Base-by-base conservation (phyloP, 1,140 invertebrate species). In the Branchinecta lynchi region DNA sequence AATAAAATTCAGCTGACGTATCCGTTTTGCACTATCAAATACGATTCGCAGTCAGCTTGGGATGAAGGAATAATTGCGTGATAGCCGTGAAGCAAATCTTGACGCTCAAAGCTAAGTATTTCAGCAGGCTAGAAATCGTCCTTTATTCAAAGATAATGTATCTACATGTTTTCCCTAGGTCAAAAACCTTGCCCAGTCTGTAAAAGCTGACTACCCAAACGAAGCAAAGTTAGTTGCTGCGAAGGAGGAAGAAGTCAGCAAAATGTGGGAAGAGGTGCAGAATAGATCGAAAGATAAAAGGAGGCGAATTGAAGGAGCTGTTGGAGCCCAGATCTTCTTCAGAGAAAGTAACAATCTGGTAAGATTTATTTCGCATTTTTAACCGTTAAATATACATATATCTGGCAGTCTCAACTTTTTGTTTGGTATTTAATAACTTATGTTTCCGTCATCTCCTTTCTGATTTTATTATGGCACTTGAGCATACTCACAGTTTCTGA, bases 271-370 rank as follows among this genome's bases (percentile, higher is more conserved):
- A 70, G 84, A 90, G 76, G 87, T 97, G 3, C 81, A 84, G 77
- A 85, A 84, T 6, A 92, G 93, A 75, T 92, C 93, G 1, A 82
- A 84, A 10, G 88, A 93, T 67, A 80, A 92, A 21, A 82, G 90
- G 71, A 84, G 85, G 0, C 78, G 90, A 69, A 82, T 98, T 9
- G 92, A 96, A 78, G 90, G 92, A 76, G 91, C 93, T 12, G 92
- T 97, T 9, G 94, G 94, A 0, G 87, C 92, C 74, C 92, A 96
- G 78, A 92, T 97, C 73, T 98, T 98, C 77, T 89, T 89, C 74
- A 92, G 90, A 75, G 87, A 84, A 74, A 86, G 87, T 3, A 91
- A 90, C 77, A 89, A 87, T 70, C 76, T 92, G 21, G 80, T 83
- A 75, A 76, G 76, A 73, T 68, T 66, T 44, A 21, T 66, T 17